Percentiles rank a stretch among this genome's conserved stretches.
These are phyloP conservation scores for Hippopotamus amphibius DNA, from an alignment of 2,113 vertebrate genomes.

Conservation along the genomic window DNA sequence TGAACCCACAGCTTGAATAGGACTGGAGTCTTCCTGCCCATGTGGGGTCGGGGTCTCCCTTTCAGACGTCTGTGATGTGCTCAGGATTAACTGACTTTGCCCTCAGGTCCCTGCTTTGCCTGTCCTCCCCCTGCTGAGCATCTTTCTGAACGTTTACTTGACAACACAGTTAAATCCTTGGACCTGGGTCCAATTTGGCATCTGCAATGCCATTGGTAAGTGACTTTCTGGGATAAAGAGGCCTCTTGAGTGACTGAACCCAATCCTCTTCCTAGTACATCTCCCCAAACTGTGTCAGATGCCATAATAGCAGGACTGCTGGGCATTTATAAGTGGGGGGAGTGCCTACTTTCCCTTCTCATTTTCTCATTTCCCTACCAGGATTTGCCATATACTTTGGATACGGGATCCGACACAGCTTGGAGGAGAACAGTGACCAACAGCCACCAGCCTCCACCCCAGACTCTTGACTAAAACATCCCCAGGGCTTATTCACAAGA, in stretches of 20 bases:
- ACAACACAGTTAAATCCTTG: conserved; percentile 91
- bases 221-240: not conserved
- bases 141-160: conserved; percentile 93
- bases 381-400: conserved; percentile 94
- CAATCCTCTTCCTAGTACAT: rapidly evolving
- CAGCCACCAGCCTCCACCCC: not conserved
- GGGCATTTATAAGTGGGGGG: not conserved
- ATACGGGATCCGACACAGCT: conserved; percentile 92
- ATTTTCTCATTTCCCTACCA: conserved; percentile 63
- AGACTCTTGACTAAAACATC: not conserved
- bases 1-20: rapidly evolving
- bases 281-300: not conserved
- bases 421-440: conserved; percentile 75
- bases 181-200: conserved; percentile 90
- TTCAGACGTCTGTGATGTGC: rapidly evolving
- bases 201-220: conserved; percentile 93
- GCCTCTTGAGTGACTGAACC: not conserved
- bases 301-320: rapidly evolving
- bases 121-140: conserved; percentile 90
- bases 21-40: not conserved
- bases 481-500: too few relatives aligned
- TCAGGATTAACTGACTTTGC: not conserved
- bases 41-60: rapidly evolving
- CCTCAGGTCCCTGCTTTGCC: conserved; percentile 94
- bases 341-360: not conserved